Evolutionary conservation across 2,888 invertebrate genomes (phyloP), one percentile per base, ranked within the genome.

Genomic region (Allolobophora icterica): DNA sequence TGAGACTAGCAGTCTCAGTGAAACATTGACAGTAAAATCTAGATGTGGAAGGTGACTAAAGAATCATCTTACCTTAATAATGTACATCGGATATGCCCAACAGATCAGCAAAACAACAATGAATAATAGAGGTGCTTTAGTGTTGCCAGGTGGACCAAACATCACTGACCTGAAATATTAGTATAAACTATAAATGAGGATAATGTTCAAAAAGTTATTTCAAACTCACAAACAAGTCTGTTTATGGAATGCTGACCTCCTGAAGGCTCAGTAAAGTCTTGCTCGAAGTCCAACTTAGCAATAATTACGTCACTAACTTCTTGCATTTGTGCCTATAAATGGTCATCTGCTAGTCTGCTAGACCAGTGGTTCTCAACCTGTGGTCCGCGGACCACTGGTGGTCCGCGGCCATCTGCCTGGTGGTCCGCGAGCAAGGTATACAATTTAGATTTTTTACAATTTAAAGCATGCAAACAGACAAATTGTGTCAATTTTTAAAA

Each of bases 11-110:
- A 71, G n/a, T 6, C 71, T 71, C 71, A 71, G 30, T n/a, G n/a
- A 71, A 71, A 71, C 71, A n/a, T 0, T n/a, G 71, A 71, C 30
- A 71, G 30, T n/a, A n/a, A 71, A 71, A n/a, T 71, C 71, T 30
- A 30, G 71, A 30, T 71, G 30, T 71, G 13, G 71, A 71, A n/a
- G 0, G n/a, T 71, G 30, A 71, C 3, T 71, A n/a, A 30, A 71
- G 71, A 71, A 71, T 30, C 30, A 11, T 21, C 91, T 96, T 95
- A 97, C 97, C 96, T 97, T 96, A 92, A 98, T 97, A 94, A 98
- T 96, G 94, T 98, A 98, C 97, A 98, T 98, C 0, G 98, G 98
- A 95, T 98, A 98, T 19, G 97, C 98, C 98, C 98, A 98, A 40
- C 98, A 95, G 13, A 98, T 96, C 21, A 98, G 97, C 0, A 98